Evolutionary conservation across 92 coral and sea anemone genomes (phyloP).

Genomic region (Zoanthus sansibaricus): DNA sequence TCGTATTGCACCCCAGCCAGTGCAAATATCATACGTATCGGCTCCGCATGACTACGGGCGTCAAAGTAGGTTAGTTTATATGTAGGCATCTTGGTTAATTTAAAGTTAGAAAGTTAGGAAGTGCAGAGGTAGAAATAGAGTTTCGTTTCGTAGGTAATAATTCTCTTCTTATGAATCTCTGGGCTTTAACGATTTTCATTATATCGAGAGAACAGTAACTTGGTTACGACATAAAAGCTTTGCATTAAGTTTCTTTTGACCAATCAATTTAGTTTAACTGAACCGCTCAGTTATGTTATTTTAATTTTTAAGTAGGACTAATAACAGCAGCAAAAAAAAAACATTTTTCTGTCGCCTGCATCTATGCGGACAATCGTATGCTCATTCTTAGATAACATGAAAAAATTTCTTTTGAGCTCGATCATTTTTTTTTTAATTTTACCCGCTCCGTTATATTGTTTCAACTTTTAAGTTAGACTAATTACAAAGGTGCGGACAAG

Average conservation of each 20-base stretch:
- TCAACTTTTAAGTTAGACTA: too few species aligned
- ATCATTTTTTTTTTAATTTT: too few species aligned
- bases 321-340: too few species aligned
- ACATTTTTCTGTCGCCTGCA: too few species aligned
- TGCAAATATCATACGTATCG: slow-evolving; percentile 49
- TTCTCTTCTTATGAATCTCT: neutral
- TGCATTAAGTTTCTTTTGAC: neutral
- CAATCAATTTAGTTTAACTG: neutral
- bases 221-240: neutral
- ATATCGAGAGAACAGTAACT: neutral
- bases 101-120: neutral
- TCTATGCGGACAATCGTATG: too few species aligned
- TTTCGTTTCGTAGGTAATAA: neutral
- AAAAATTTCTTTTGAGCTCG: too few species aligned
- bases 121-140: neutral
- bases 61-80: slow-evolving; percentile 52
- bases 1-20: slow-evolving; percentile 49
- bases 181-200: neutral
- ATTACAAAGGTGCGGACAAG: too few species aligned
- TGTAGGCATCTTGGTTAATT: slow-evolving; percentile 11
- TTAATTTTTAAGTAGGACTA: neutral
- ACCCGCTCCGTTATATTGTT: too few species aligned
- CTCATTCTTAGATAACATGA: too few species aligned
- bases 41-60: slow-evolving; percentile 44
- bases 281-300: neutral